Percentiles rank a stretch among this genome's conserved stretches.
phyloP scores from a whole-genome alignment of 2,113 vertebrate species.

The Dermatemys mawii region DNA sequence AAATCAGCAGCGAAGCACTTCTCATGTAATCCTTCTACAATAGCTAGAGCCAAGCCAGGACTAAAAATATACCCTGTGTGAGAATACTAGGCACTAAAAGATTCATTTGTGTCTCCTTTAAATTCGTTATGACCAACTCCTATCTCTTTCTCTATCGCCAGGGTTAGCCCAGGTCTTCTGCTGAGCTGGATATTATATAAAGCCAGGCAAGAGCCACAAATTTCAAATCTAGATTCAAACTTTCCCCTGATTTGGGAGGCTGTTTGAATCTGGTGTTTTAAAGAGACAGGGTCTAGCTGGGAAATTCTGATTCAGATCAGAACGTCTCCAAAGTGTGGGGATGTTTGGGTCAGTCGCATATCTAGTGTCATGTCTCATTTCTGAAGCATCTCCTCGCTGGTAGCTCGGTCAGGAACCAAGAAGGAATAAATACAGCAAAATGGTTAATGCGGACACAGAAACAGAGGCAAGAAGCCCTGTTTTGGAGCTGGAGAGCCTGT shows the following conservation, averaged over 20 bases:
- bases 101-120: not conserved
- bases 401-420: not conserved
- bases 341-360: not conserved
- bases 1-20: not conserved
- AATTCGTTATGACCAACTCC: not conserved
- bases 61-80: not conserved
- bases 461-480: not conserved
- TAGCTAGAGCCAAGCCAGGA: not conserved
- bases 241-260: not conserved
- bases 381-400: not conserved
- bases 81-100: not conserved
- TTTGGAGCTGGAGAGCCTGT: not conserved
- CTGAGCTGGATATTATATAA: accelerated
- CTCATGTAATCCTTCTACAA: not conserved
- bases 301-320: accelerated
- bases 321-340: accelerated
- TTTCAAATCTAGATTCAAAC: not conserved
- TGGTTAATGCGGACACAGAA: not conserved
- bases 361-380: not conserved
- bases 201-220: not conserved
- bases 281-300: not conserved
- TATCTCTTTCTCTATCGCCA: not conserved
- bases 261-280: not conserved
- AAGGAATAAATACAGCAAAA: not conserved
- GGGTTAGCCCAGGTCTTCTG: not conserved